These are phyloP conservation scores for Lepus europaeus DNA, from an alignment of 2,113 vertebrate species.

Conservation along the genomic window DNA sequence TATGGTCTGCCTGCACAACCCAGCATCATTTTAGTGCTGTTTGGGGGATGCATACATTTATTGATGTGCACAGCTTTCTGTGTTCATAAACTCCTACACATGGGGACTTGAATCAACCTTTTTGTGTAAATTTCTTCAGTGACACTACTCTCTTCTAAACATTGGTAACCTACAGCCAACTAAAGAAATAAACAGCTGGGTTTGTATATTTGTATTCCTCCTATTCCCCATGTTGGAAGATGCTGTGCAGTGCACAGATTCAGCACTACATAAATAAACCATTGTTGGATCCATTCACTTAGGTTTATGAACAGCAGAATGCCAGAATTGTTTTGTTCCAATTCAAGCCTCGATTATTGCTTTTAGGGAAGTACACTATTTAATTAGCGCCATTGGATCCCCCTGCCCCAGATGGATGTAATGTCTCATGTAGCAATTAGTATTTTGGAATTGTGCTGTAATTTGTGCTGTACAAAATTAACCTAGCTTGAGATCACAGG, in stretches of 20 bases:
- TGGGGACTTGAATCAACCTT: conserved; percentile 62
- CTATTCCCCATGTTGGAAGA: neutral
- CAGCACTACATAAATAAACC: conserved; percentile 62
- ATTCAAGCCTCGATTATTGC: conserved; percentile 59
- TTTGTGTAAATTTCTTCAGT: conserved; percentile 63
- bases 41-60: conserved; percentile 36
- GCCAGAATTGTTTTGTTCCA: conserved; percentile 60
- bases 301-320: conserved; percentile 70
- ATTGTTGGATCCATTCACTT: conserved; percentile 41
- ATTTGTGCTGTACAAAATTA: conserved; percentile 67
- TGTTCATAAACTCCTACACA: conserved; percentile 65
- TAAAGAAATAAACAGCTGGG: conserved; percentile 70
- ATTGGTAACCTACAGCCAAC: conserved; percentile 46
- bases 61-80: conserved; percentile 51
- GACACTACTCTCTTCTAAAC: conserved; percentile 61
- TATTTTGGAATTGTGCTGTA: conserved; percentile 68
- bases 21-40: conserved; percentile 19
- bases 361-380: conserved; percentile 75
- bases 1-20: conserved; percentile 15
- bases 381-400: conserved; percentile 71
- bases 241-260: neutral
- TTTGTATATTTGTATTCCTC: neutral
- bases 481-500: conserved; percentile 63
- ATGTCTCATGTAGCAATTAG: conserved; percentile 61
- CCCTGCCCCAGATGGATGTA: conserved; percentile 29